Base-by-base conservation (phyloP, 2,113 vertebrate species). In the Camelus dromedarius region DNA sequence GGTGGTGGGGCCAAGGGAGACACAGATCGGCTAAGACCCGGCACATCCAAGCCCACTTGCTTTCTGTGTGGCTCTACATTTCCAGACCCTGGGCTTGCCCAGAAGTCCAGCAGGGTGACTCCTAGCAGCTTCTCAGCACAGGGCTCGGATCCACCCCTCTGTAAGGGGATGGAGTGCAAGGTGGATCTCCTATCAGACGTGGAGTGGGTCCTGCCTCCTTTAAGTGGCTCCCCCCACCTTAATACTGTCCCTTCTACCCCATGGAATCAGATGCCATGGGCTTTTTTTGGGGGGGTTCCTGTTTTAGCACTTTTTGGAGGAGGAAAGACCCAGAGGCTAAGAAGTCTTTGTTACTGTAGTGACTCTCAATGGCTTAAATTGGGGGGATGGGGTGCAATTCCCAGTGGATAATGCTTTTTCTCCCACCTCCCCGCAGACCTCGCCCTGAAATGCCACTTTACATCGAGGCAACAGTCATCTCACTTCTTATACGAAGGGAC, bases 211-310 rank as follows among this genome's bases (percentile, higher is more conserved):
- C 52, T 8, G 26, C 4, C 46, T 42, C 28, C 60, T 32, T n/a
- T 48, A 16, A 2, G 58, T 8, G 48, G 28, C 19, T 77, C 52
- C 42, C n/a, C 67, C 42, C 32, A 11, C 2, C 26, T 58, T n/a
- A 14, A 11, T 6, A 19, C 18, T 8, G 11, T 30, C 58, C 50
- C 66, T 75, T 42, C 32, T 13, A 22, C 26, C 70, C 52, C 28
- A 2, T 0, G 3, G 81, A 22, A 3, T 8, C 50, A 16, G 5
- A 32, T 4, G 13, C 22, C 52, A 0, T 0, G 6, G 77, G 16
- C 26, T 5, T 22, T 22, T 77, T 24, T 56, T 20, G 52, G 13
- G 3, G 9, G 30, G 42, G 64, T 48, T 52, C 19, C 6, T 2
- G 2, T 52, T 11, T 46, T 3, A 28, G 64, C 52, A 32, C 2